Evolutionary conservation across 2,797 vertebrate genomes (phyloP).

Genomic region (Fistularia commersonii): DNA sequence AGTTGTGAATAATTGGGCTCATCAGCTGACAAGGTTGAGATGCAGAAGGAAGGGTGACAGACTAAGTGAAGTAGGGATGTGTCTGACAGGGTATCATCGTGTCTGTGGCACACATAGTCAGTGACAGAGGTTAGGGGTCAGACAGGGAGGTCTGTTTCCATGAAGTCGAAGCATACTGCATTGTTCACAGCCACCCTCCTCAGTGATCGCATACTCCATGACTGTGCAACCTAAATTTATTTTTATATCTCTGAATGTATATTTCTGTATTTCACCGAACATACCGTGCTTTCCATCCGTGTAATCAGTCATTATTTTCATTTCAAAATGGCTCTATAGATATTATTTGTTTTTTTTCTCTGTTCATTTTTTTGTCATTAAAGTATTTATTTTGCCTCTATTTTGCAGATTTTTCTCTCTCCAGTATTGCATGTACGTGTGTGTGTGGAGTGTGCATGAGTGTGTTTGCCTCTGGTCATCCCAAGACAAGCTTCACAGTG

Average conservation of each 20-base stretch:
- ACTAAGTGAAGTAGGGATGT: slow-evolving; percentile 16
- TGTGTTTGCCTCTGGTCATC: slow-evolving; percentile 67
- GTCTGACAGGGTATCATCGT: slow-evolving; percentile 65
- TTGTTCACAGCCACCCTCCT: slow-evolving; percentile 67
- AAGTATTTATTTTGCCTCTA: no score
- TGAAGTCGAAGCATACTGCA: slow-evolving; percentile 69
- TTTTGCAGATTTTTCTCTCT: slow-evolving; percentile 30
- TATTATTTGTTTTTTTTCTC: slow-evolving; percentile 2
- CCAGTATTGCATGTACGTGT: slow-evolving; percentile 49
- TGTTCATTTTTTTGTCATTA: slow-evolving; percentile 3
- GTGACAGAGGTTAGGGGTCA: slow-evolving; percentile 82
- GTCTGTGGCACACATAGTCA: slow-evolving; percentile 74
- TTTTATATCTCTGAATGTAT: no score
- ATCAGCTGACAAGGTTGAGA: slow-evolving; percentile 37
- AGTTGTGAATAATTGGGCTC: slow-evolving; percentile 44
- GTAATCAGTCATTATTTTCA: no score
- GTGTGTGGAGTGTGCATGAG: slow-evolving; percentile 33
- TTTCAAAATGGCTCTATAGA: background rate
- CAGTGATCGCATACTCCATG: slow-evolving; percentile 68
- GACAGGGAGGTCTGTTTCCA: slow-evolving; percentile 78
- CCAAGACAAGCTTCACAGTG: slow-evolving; percentile 80
- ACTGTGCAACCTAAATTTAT: slow-evolving; percentile 54
- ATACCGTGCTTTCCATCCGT: slow-evolving; percentile 31
- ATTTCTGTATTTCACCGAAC: slow-evolving; percentile 41
- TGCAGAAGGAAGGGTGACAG: slow-evolving; percentile 11